Base-by-base conservation (phyloP, 2,888 invertebrate species). In the Tetanocera ferruginea region DNA sequence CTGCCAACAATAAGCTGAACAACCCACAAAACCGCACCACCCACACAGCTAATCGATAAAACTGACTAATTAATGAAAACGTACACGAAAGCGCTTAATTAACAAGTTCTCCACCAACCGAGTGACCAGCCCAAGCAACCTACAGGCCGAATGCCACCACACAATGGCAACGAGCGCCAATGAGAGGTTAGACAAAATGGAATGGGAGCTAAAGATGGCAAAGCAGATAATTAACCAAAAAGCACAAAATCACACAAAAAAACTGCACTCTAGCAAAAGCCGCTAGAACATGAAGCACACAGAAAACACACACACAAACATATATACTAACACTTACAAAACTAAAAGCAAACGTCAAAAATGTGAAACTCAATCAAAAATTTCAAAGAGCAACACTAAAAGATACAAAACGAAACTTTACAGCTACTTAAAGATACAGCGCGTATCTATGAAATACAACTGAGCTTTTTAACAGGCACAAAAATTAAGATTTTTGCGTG, bases 21-120 rank as follows among this genome's bases (percentile, higher is more conserved):
- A 19, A 55, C 1, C 57, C 57, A 23, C 55, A 70, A 51, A 31
- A 34, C 19, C 62, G 14, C n/a, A n/a, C 43, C 81, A 76, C 82
- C 76, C 78, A 9, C 52, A 62, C 76, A 83, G 84, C 83, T 83
- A 84, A 84, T 84, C 84, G 84, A 84, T 84, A 83, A 83, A 84
- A 83, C 82, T 80, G 82, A 84, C 84, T 84, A 84, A 84, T 84
- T 84, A 84, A 83, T 84, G 83, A 83, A 83, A 82, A 81, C 81
- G 82, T 78, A 80, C 76, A 82, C 81, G 82, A 81, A 83, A 83
- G 81, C 81, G 82, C 82, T 82, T 84, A 84, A 84, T 84, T 84
- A 84, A 84, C 84, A 83, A 84, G 83, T 83, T 83, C 11, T 43
- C 81, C 81, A 80, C 31, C 73, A 37, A 49, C 9, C 25, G 49